Evolutionary conservation across 1,140 invertebrate species (phyloP), one percentile per base, ranked within the genome.

Genomic region (Myzus persicae): DNA sequence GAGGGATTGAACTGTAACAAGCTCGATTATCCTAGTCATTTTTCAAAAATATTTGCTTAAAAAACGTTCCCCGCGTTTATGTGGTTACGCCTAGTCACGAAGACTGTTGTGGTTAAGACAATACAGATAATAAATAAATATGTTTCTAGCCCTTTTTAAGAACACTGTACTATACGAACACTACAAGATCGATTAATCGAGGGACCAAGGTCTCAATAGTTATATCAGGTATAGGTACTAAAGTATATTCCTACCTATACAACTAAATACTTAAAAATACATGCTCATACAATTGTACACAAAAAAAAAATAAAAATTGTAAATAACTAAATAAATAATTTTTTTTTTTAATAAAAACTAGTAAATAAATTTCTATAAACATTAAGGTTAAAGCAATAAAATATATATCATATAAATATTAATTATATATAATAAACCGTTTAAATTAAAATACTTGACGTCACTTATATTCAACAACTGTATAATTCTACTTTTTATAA

Each of bases 61-160:
- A 90, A 92, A 85, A 51, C 20, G n/a, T 93, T 93, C 91, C 81
- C 46, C 46, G 2, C 36, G 76, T 93, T 54, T 84, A 93, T 93
- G 46, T 93, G 46, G 76, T 93, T 84, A 93, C 91, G 91, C 91
- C 81, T 93, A 85, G 91, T 93, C 91, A 93, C 91, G 81, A 93
- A 93, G 4, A 93, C 22, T 51, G 81, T 40, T 85, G 91, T 85
- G 81, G 44, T 84, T 51, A 38, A 85, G 42, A 84, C n/a, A 93
- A 93, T 42, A 84, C n/a, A 85, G 36, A 93, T 93, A 20, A 48
- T 82, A 85, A 85, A 93, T 48, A 51, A 54, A 85, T 85, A 93
- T 54, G 46, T 9, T 48, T 81, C 20, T 42, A 93, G 14, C 44
- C n/a, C 24, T 82, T 82, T 91, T 90, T 91, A 88, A 90, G 20